These are phyloP conservation scores for Notodonta ziczac DNA, from an alignment of 2,888 invertebrate species.

Conservation along the genomic window DNA sequence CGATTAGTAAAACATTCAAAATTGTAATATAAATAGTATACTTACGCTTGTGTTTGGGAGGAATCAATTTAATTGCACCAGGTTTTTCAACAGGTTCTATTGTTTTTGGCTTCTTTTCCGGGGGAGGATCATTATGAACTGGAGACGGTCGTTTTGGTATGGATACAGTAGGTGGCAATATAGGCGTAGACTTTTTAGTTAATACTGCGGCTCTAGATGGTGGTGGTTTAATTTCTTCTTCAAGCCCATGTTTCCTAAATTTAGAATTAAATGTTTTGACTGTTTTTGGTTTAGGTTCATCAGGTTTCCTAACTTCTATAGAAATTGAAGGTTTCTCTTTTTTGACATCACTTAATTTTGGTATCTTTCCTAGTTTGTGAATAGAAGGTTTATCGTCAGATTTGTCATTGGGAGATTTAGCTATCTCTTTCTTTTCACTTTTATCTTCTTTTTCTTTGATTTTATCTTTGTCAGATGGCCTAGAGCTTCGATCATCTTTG, in stretches of 20 bases:
- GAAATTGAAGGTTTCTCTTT: slow-evolving; percentile 91
- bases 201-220: slow-evolving; percentile 89
- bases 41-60: slow-evolving; percentile 96
- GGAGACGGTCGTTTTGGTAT: slow-evolving; percentile 80
- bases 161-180: slow-evolving; percentile 72
- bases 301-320: slow-evolving; percentile 90
- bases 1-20: slow-evolving; percentile 56
- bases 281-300: slow-evolving; percentile 92
- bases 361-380: slow-evolving; percentile 91
- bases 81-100: slow-evolving; percentile 87
- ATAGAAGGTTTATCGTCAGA: slow-evolving; percentile 88
- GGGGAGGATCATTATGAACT: slow-evolving; percentile 81
- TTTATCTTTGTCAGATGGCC: slow-evolving; percentile 61
- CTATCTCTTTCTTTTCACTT: slow-evolving; percentile 53
- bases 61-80: slow-evolving; percentile 93
- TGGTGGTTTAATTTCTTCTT: slow-evolving; percentile 94
- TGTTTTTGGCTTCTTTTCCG: slow-evolving; percentile 92
- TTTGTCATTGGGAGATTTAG: slow-evolving; percentile 82
- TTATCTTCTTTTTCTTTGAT: slow-evolving; percentile 53
- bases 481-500: slow-evolving; percentile 61
- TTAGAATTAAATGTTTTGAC: slow-evolving; percentile 96
- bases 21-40: slow-evolving; percentile 64
- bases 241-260: slow-evolving; percentile 95
- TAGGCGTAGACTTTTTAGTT: slow-evolving; percentile 78
- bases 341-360: slow-evolving; percentile 86